Percentiles rank a stretch among this genome's conserved stretches.
Conservation (phyloP, 2,113 vertebrate genomes). For the Entosphenus tridentatus region DNA sequence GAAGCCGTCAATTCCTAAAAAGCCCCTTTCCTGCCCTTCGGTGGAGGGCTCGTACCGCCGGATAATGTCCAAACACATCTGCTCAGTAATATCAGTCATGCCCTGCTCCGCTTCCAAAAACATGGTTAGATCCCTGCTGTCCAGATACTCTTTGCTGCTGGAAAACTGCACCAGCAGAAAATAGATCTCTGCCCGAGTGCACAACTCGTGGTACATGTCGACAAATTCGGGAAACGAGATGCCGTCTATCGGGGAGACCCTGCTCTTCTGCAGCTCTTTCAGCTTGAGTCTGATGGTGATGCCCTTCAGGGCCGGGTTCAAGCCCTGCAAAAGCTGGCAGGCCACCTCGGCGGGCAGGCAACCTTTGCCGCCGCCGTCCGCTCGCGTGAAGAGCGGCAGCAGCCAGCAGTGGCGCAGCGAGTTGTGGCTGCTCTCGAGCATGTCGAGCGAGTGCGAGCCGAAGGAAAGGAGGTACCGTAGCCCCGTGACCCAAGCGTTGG, state of each 20-base stretch:
- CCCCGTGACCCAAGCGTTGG: slow-evolving; percentile 95
- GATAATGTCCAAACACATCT: slow-evolving; percentile 72
- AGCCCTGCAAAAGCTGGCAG: slow-evolving; percentile 63
- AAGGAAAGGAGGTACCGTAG: slow-evolving; percentile 71
- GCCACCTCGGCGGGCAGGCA: slow-evolving; percentile 19
- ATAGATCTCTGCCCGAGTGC: slow-evolving; percentile 82
- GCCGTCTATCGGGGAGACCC: slow-evolving; percentile 11
- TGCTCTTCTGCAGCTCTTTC: slow-evolving; percentile 81
- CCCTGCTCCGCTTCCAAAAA: slow-evolving; percentile 92
- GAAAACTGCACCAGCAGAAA: slow-evolving; percentile 88
- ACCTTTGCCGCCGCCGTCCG: slow-evolving; percentile 9
- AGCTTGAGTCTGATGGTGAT: slow-evolving; percentile 85
- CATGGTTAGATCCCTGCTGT: slow-evolving; percentile 69
- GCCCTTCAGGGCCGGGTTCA: slow-evolving; percentile 73
- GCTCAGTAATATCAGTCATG: slow-evolving; percentile 45
- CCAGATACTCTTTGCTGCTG: slow-evolving; percentile 80
- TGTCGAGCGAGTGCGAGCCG: slow-evolving; percentile 40
- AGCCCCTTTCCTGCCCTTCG: slow-evolving; percentile 47
- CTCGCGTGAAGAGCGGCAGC: slow-evolving; percentile 36
- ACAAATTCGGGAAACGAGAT: slow-evolving; percentile 19
- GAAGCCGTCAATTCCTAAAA: slow-evolving; percentile 78
- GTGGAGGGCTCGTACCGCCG: slow-evolving; percentile 56
- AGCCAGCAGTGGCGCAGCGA: slow-evolving; percentile 15
- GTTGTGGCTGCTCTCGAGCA: slow-evolving; percentile 40
- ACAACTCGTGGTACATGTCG: slow-evolving; percentile 76